phyloP scores from a whole-genome alignment of 1,140 invertebrate species.

The Papilio polytes region DNA sequence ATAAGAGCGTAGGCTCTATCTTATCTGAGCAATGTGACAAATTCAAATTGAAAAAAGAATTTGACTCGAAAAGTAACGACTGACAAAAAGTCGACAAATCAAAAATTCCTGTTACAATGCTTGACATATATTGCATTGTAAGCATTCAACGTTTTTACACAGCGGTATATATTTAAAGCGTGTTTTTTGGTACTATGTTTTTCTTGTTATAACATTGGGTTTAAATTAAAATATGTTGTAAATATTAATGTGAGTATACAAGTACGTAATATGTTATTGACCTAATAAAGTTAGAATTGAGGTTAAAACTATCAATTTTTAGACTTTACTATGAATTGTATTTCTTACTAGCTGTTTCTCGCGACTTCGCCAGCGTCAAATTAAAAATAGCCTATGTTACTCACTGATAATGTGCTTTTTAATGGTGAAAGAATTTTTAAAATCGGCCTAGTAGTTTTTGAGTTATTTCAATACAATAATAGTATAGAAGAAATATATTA shows the following conservation, averaged over 20 bases:
- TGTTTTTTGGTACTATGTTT: too few relatives aligned
- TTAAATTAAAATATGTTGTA: too few relatives aligned
- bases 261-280: neutral
- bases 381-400: too few relatives aligned
- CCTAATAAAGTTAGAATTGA: neutral
- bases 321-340: neutral
- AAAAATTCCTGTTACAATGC: neutral
- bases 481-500: neutral
- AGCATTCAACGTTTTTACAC: neutral
- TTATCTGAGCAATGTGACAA: neutral
- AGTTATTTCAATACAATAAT: too few relatives aligned
- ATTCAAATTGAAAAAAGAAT: neutral
- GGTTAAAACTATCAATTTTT: neutral
- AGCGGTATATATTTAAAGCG: too few relatives aligned
- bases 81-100: neutral
- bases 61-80: neutral
- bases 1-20: neutral
- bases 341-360: too few relatives aligned
- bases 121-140: conserved; percentile 16
- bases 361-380: too few relatives aligned
- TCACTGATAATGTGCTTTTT: too few relatives aligned
- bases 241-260: neutral
- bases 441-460: too few relatives aligned
- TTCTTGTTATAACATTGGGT: too few relatives aligned
- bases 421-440: too few relatives aligned